These are phyloP conservation scores for Micrasema longulum DNA, from an alignment of 1,140 invertebrate species.

Conservation along the genomic window DNA sequence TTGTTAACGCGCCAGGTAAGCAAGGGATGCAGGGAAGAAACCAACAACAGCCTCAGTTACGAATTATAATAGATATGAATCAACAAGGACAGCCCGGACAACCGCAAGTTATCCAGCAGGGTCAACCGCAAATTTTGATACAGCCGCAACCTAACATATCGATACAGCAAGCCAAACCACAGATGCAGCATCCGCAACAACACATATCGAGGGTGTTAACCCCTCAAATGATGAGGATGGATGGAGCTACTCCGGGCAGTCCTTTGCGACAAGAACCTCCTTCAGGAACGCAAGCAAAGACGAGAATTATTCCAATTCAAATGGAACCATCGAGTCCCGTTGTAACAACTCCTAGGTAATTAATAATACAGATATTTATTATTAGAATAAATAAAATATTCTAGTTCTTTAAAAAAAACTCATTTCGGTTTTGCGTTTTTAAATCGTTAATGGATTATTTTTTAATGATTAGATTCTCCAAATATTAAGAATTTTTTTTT, in stretches of 20 bases:
- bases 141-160: conserved; percentile 10
- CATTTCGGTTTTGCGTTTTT: too few relatives aligned
- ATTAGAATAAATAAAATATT: too few relatives aligned
- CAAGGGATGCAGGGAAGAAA: conserved; percentile 41
- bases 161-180: conserved; percentile 13
- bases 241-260: conserved; percentile 55
- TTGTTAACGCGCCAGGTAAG: conserved; percentile 49
- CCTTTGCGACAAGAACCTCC: conserved; percentile 60
- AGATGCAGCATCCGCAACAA: conserved; percentile 62
- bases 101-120: conserved; percentile 31
- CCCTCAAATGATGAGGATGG: conserved; percentile 63
- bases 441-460: too few relatives aligned
- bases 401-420: too few relatives aligned
- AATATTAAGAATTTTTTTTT: too few relatives aligned
- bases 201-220: conserved; percentile 65
- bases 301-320: conserved; percentile 69
- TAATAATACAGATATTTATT: background rate
- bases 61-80: conserved; percentile 65
- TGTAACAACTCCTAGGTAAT: conserved; percentile 50
- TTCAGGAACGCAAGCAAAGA: conserved; percentile 60
- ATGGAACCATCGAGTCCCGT: conserved; percentile 60
- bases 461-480: too few relatives aligned
- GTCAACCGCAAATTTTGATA: conserved; percentile 23
- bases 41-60: conserved; percentile 60
- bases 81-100: conserved; percentile 43